Evolutionary conservation across 2,113 vertebrate species (phyloP), one percentile per base, ranked within the genome.

Genomic region (Oryzias javanicus): DNA sequence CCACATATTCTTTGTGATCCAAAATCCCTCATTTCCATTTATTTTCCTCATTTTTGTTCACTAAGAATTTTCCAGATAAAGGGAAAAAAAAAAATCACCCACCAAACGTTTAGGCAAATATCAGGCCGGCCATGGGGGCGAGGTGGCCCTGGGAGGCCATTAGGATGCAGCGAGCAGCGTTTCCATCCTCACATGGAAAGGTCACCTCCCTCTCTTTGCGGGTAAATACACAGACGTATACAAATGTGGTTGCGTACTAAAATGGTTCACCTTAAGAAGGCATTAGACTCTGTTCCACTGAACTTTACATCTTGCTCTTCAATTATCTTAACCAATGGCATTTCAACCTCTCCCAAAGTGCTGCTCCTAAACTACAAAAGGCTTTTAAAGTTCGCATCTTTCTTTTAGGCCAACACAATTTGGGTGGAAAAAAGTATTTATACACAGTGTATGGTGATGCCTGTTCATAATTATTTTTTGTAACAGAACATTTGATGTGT

Each of bases 221-320:
- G 86, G 88, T 92, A 91, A 92, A 92, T 90, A 91, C 90, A 82
- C 85, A 88, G 88, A 90, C 83, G 72, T 90, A 90, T 91, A 91
- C 89, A 90, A 90, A 89, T 90, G 90, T 67, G 68, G 66, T 68
- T 76, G 83, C 83, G 77, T 82, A 83, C 74, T 74, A 86, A 90
- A 90, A 91, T 82, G 87, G 86, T 59, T 89, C 89, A 89, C 89
- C 90, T 91, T 91, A 90, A 89, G 83, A 90, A 90, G 89, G 86
- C 87, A 91, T 91, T 90, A 89, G 88, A 77, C 77, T 79, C 74
- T 72, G 60, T 74, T 70, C 66, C 76, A 73, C 78, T 88, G 86
- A 86, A 89, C 87, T 89, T 89, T 89, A 82, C 82, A 80, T 80
- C 76, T 66, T 69, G 67, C 58, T 77, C 71, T 69, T 80, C 85